Evolutionary conservation across 2,797 vertebrate species (phyloP).

Genomic region (Pseudochaenichthys georgianus): DNA sequence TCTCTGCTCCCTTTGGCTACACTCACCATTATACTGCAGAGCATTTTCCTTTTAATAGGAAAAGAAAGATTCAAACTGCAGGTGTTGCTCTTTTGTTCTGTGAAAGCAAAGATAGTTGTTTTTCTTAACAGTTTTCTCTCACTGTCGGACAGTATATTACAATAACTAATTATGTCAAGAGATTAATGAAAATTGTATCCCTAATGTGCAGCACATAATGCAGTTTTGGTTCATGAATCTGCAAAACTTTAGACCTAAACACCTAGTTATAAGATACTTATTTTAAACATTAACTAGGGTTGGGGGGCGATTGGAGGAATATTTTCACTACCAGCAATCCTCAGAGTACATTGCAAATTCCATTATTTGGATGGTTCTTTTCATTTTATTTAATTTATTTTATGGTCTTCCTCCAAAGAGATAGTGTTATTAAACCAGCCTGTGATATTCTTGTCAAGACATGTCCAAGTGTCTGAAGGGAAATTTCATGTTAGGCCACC

Average conservation of each 20-base stretch:
- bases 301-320: too few species aligned
- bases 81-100: constrained; percentile 13
- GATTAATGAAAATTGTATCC: background rate
- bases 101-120: background rate
- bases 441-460: background rate
- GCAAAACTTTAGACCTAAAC: background rate
- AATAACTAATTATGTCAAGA: background rate
- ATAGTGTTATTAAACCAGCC: background rate
- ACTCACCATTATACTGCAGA: constrained; percentile 19
- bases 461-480: background rate
- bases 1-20: constrained; percentile 24
- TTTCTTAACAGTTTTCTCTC: background rate
- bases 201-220: constrained; percentile 3
- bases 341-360: too few species aligned
- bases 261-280: background rate
- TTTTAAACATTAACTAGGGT: background rate
- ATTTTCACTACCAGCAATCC: too few species aligned
- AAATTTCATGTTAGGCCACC: background rate
- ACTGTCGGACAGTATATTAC: background rate
- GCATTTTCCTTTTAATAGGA: background rate
- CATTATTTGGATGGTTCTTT: too few species aligned
- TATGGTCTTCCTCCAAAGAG: too few species aligned
- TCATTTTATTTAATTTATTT: too few species aligned
- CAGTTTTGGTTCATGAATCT: background rate
- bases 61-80: background rate